Conservation (phyloP, 2,888 invertebrate genomes). For the Congeria kusceri region DNA sequence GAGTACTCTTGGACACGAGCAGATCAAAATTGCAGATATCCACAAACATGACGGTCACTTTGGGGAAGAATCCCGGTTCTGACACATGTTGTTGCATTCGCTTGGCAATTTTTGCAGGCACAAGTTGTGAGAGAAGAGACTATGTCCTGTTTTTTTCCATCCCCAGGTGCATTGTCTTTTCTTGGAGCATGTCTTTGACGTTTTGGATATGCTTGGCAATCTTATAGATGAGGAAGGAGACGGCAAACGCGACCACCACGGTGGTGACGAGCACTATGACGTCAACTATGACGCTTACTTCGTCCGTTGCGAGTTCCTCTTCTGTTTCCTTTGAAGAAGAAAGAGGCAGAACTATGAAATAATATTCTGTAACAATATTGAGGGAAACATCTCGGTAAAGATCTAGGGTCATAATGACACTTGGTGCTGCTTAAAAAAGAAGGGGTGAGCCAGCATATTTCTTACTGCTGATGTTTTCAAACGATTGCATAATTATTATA, state of each 20-base stretch:
- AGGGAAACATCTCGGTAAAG: no score
- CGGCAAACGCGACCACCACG: conserved; percentile 11
- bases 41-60: conserved; percentile 43
- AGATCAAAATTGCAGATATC: conserved; percentile 37
- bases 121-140: conserved; percentile 39
- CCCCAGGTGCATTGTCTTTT: conserved; percentile 39
- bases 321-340: conserved; percentile 29
- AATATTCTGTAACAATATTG: not conserved
- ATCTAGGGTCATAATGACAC: no score
- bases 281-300: conserved; percentile 20
- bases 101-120: conserved; percentile 46
- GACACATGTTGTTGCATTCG: conserved; percentile 19
- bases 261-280: conserved; percentile 34
- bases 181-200: conserved; percentile 36
- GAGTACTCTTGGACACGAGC: conserved; percentile 28
- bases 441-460: no score
- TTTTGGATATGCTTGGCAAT: conserved; percentile 35
- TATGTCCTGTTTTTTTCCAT: conserved; percentile 42
- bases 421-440: no score
- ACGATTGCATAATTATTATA: no score
- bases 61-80: conserved; percentile 32
- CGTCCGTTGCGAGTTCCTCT: conserved; percentile 24
- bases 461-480: no score
- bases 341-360: not conserved
- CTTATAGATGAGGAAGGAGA: conserved; percentile 39